Evolutionary conservation across 2,113 vertebrate genomes (phyloP).

Genomic region (Pontoporia blainvillei): DNA sequence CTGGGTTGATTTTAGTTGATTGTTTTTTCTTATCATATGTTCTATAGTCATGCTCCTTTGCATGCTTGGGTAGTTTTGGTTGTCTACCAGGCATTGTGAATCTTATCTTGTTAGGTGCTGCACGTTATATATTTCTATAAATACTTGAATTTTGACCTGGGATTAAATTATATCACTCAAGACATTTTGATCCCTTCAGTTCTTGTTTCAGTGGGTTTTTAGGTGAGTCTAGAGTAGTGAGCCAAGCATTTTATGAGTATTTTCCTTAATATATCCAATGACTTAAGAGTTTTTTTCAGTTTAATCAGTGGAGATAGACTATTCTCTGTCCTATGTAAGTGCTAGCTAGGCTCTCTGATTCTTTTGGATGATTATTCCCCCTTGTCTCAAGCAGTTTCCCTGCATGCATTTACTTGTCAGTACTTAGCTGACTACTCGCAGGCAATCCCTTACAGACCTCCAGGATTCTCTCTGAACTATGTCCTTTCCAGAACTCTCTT

Average conservation of each 20-base stretch:
- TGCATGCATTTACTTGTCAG: not conserved
- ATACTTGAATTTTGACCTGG: not conserved
- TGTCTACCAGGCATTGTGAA: not conserved
- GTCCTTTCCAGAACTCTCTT: not conserved
- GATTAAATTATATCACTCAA: not conserved
- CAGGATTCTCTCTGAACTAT: not conserved
- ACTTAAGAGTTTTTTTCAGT: not conserved
- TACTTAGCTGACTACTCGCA: not conserved
- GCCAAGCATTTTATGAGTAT: not conserved
- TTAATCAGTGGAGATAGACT: not conserved
- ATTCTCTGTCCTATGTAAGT: not conserved
- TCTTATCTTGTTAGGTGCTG: not conserved
- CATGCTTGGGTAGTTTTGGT: not conserved
- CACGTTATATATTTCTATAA: not conserved
- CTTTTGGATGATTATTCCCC: not conserved
- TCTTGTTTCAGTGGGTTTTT: not conserved
- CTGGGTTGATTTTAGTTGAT: not conserved
- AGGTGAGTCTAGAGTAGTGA: not conserved
- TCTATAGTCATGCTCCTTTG: not conserved
- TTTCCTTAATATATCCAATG: accelerated
- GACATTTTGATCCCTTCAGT: not conserved
- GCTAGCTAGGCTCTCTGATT: not conserved
- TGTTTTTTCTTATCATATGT: not conserved
- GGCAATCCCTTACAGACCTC: not conserved
- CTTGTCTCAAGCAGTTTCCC: not conserved